A percentile compares a stretch with the other conserved stretches of the same genome.
Evolutionary conservation across 2,888 invertebrate species (phyloP).

Genomic region (Drosophila crucigera): DNA sequence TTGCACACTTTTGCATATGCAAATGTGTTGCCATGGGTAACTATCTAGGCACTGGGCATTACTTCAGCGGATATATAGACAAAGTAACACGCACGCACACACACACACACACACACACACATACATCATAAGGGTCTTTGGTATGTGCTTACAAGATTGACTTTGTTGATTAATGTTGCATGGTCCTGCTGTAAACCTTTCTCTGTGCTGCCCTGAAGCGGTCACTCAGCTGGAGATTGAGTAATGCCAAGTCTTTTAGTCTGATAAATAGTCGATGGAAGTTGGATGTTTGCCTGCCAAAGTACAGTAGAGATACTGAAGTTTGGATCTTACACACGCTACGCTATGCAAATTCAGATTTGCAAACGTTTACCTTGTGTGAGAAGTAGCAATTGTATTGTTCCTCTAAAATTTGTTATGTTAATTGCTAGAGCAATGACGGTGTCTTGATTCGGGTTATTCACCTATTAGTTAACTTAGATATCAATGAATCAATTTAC

Average conservation of each 20-base stretch:
- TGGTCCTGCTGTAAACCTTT: conserved; percentile 19
- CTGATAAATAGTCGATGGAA: conserved; percentile 52
- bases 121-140: conserved; percentile 12
- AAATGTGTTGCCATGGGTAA: conserved; percentile 38
- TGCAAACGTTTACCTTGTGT: conserved; percentile 2
- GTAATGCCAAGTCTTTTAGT: conserved; percentile 30
- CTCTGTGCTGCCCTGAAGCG: conserved; percentile 5
- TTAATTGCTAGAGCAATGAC: background rate
- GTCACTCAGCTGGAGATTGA: conserved; percentile 46
- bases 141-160: conserved; percentile 62
- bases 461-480: background rate
- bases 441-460: background rate
- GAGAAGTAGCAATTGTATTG: background rate
- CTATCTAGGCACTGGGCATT: conserved; percentile 17
- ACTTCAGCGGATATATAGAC: conserved; percentile 20
- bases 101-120: conserved; percentile 2
- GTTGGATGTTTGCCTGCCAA: conserved; percentile 17
- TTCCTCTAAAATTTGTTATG: background rate
- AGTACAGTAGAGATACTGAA: background rate
- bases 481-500: background rate
- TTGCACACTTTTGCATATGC: conserved; percentile 50
- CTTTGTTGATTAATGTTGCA: conserved; percentile 68
- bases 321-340: conserved; percentile 20
- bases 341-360: conserved; percentile 11
- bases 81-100: conserved; percentile 15